Evolutionary conservation across 2,113 vertebrate genomes (phyloP).

Genomic region (Lampris megalopsis): DNA sequence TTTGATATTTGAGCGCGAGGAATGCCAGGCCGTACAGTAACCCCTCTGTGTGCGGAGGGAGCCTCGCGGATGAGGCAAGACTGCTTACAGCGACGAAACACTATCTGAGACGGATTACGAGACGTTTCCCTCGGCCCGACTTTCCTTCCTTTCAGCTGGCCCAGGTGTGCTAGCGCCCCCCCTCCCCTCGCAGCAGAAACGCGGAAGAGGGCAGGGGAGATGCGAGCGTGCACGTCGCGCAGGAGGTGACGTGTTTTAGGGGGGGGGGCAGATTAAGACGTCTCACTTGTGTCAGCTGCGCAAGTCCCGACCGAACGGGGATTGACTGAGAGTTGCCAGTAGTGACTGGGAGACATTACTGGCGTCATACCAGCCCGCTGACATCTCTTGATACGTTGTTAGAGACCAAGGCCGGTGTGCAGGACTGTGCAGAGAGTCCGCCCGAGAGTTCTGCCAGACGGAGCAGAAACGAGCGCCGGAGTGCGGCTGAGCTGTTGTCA

Average conservation of each 20-base stretch:
- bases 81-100: conserved; percentile 85
- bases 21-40: conserved; percentile 79
- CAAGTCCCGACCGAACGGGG: conserved; percentile 1
- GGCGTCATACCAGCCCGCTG: conserved; percentile 35
- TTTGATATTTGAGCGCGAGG: conserved; percentile 82
- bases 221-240: conserved; percentile 37
- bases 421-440: conserved; percentile 42
- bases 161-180: conserved; percentile 69
- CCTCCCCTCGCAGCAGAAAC: conserved; percentile 53
- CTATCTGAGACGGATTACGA: conserved; percentile 85
- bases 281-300: conserved; percentile 12
- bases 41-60: conserved; percentile 75
- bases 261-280: conserved; percentile 26
- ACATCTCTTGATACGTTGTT: conserved; percentile 32
- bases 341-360: conserved; percentile 30
- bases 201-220: conserved; percentile 35
- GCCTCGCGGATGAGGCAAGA: conserved; percentile 81
- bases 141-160: conserved; percentile 72
- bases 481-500: conserved; percentile 11
- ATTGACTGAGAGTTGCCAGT: background rate
- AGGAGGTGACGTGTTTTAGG: conserved; percentile 26
- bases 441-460: conserved; percentile 43
- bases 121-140: conserved; percentile 78
- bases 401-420: conserved; percentile 29
- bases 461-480: conserved; percentile 15